These are phyloP conservation scores for Microctenopoma stevenorrisi DNA, from an alignment of 2,797 vertebrate species.

Conservation along the genomic window DNA sequence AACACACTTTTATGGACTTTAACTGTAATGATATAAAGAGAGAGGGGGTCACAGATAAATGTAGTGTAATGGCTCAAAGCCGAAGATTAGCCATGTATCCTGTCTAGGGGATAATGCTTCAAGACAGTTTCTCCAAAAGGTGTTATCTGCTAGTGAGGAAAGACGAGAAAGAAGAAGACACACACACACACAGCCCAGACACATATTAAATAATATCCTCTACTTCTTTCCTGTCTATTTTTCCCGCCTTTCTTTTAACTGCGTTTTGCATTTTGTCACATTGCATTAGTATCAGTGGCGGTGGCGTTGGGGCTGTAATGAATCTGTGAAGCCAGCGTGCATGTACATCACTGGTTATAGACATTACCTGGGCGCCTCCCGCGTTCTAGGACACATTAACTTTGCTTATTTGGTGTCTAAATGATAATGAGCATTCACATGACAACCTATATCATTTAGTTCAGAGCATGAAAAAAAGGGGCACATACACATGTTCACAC, in stretches of 20 bases:
- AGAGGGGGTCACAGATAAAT: slow-evolving; percentile 88
- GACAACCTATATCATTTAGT: slow-evolving; percentile 85
- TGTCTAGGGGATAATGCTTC: slow-evolving; percentile 86
- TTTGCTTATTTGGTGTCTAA: slow-evolving; percentile 87
- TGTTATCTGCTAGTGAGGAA: slow-evolving; percentile 81
- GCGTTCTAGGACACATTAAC: slow-evolving; percentile 84
- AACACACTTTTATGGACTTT: slow-evolving; percentile 89
- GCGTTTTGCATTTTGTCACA: slow-evolving; percentile 87
- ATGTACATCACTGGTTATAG: slow-evolving; percentile 79
- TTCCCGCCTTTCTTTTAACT: slow-evolving; percentile 74
- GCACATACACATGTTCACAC: neutral
- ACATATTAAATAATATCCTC: slow-evolving; percentile 84
- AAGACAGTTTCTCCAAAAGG: slow-evolving; percentile 85
- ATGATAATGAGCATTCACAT: slow-evolving; percentile 87
- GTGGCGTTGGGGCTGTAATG: slow-evolving; percentile 65
- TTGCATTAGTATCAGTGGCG: slow-evolving; percentile 82
- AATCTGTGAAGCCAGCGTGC: slow-evolving; percentile 76
- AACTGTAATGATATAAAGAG: slow-evolving; percentile 85
- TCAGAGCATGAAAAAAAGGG: slow-evolving; percentile 66
- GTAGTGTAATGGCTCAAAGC: slow-evolving; percentile 86
- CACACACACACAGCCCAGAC: slow-evolving; percentile 46
- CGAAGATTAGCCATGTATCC: slow-evolving; percentile 86
- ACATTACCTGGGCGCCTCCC: slow-evolving; percentile 79
- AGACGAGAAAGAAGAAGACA: slow-evolving; percentile 47
- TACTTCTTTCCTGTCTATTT: slow-evolving; percentile 64